Evolutionary conservation across 2,113 vertebrate genomes (phyloP).

Genomic region (Manacus vitellinus): DNA sequence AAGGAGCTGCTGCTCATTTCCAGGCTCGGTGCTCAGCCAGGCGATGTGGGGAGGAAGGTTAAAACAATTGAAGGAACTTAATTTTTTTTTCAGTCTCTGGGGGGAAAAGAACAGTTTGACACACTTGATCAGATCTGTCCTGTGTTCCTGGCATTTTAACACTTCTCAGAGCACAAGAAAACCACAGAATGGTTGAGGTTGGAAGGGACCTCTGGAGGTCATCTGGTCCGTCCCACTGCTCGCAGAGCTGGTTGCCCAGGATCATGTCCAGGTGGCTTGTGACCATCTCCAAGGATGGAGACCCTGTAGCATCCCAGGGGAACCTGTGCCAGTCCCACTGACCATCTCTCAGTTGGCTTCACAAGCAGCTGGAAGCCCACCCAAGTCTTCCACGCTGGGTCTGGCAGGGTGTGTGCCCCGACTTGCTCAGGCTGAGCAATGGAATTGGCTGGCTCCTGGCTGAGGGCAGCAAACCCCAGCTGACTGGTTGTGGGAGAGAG

Average conservation of each 20-base stretch:
- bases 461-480: neutral
- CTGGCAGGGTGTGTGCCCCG: neutral
- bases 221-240: neutral
- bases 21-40: neutral
- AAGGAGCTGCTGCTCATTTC: neutral
- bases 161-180: neutral
- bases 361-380: neutral
- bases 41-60: neutral
- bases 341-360: neutral
- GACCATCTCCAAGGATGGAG: neutral
- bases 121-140: neutral
- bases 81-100: neutral
- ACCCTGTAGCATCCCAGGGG: neutral
- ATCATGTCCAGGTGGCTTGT: accelerated
- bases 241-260: neutral
- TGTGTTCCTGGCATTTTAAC: neutral
- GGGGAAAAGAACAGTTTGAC: neutral
- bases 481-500: neutral
- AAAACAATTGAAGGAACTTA: slow-evolving; percentile 14
- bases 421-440: neutral
- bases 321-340: neutral
- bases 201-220: neutral
- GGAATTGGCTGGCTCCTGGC: neutral
- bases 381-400: neutral
- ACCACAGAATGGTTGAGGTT: neutral